Percentiles rank a stretch among this genome's conserved stretches.
These are phyloP conservation scores for Drosophila paramelanica DNA, from an alignment of 2,888 invertebrate genomes.

Conservation along the genomic window DNA sequence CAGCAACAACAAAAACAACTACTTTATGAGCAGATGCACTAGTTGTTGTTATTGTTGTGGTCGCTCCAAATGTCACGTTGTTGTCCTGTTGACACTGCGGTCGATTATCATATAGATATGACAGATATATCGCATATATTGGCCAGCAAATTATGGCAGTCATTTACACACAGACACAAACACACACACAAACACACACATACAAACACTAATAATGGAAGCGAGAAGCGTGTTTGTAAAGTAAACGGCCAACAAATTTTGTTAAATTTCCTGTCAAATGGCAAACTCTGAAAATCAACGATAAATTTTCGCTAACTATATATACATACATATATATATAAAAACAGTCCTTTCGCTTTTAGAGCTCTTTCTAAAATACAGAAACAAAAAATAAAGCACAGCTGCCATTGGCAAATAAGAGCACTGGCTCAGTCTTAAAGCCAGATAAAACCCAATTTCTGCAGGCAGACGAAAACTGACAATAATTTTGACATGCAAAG, in stretches of 20 bases:
- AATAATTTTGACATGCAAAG: too few relatives aligned
- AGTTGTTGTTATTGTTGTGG: constrained; percentile 42
- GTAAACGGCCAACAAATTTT: background rate
- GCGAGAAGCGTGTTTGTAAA: background rate
- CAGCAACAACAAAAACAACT: constrained; percentile 30
- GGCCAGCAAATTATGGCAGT: constrained; percentile 49
- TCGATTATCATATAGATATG: constrained; percentile 69
- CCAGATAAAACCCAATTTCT: too few relatives aligned
- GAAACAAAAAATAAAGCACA: too few relatives aligned
- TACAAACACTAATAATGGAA: background rate
- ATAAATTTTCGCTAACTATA: background rate
- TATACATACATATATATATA: too few relatives aligned
- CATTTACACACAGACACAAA: constrained; percentile 21
- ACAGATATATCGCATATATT: constrained; percentile 46
- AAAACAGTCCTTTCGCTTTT: background rate
- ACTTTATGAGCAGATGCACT: constrained; percentile 25
- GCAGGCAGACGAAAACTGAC: too few relatives aligned
- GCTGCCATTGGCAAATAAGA: too few relatives aligned
- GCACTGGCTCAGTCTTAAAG: too few relatives aligned
- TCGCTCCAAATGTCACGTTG: constrained; percentile 39
- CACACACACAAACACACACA: constrained; percentile 1
- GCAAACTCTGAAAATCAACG: background rate
- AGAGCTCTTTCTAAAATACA: too few relatives aligned
- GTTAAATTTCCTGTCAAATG: background rate
- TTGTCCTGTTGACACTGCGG: constrained; percentile 65